Evolutionary conservation across 1,140 invertebrate genomes (phyloP).

Genomic region (Aphaenogaster ashmeadi): DNA sequence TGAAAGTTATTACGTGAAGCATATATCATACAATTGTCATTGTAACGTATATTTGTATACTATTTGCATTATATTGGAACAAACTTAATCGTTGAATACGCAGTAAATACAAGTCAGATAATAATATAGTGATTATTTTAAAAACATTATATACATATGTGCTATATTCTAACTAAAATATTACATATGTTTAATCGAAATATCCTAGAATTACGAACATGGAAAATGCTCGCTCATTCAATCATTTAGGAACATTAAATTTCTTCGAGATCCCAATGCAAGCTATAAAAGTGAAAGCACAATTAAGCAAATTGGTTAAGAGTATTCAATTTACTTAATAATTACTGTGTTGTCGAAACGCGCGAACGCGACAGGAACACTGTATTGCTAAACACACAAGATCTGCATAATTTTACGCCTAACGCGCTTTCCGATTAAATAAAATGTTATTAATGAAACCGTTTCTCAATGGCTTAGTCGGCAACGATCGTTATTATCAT

Average conservation of each 20-base stretch:
- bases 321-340: constrained; percentile 22
- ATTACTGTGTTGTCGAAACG: background rate
- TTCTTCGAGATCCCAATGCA: background rate
- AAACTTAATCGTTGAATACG: background rate
- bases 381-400: background rate
- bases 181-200: background rate
- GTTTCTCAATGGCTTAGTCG: constrained; percentile 17
- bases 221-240: background rate
- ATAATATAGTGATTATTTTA: background rate
- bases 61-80: background rate
- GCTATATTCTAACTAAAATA: background rate
- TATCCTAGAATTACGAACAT: background rate
- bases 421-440: constrained; percentile 37
- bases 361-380: background rate
- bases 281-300: background rate
- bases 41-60: background rate
- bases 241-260: constrained; percentile 10
- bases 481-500: constrained; percentile 25
- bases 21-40: constrained; percentile 12
- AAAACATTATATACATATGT: background rate
- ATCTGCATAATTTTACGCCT: constrained; percentile 39
- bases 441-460: constrained; percentile 40
- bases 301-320: constrained; percentile 27
- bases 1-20: constrained; percentile 42
- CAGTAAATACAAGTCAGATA: background rate